Evolutionary conservation across 2,888 invertebrate species (phyloP), one percentile per base, ranked within the genome.

Genomic region (Synanthedon formicaeformis): DNA sequence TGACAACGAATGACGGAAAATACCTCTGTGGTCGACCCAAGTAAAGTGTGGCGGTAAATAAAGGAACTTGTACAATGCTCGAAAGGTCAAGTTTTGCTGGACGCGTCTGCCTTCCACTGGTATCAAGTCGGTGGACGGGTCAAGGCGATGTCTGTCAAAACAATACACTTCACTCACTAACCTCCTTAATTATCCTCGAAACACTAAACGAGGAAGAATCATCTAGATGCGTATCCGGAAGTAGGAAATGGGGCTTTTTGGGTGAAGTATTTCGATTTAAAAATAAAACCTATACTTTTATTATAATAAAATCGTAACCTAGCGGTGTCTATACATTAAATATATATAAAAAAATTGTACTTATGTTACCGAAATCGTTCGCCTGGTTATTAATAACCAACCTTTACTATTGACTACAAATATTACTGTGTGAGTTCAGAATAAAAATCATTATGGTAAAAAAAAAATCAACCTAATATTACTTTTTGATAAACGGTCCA

Each of bases 1-100:
- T 18, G 18, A 13, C 8, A 45, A 62, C 63, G 64, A 62, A 57
- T 55, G 52, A 51, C 61, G 57, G 55, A 59, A 61, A 56, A 56
- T 56, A 62, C 56, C 65, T 58, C 54, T 53, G 52, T 51, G n/a
- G 52, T 57, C 58, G 52, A 56, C 58, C 56, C 51, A 54, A 55
- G 16, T 16, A 16, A 16, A 16, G 56, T 53, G 59, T 65, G 52
- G 27, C 62, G 61, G 66, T 72, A 77, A 77, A 78, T 76, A 78
- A 69, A 75, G 76, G 78, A 78, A 78, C 75, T 69, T 66, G 55
- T 54, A 52, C 53, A 55, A 52, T 52, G 11, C 64, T 63, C 60
- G 56, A 73, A 76, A 79, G 80, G 78, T 73, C 75, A 71, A 60
- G 62, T 62, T 59, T 64, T 67, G 66, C 66, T 75, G 72, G 71